A percentile compares a stretch with the other conserved stretches of the same genome.
Evolutionary conservation across 2,797 vertebrate species (phyloP).

Genomic region (Mus spretus): DNA sequence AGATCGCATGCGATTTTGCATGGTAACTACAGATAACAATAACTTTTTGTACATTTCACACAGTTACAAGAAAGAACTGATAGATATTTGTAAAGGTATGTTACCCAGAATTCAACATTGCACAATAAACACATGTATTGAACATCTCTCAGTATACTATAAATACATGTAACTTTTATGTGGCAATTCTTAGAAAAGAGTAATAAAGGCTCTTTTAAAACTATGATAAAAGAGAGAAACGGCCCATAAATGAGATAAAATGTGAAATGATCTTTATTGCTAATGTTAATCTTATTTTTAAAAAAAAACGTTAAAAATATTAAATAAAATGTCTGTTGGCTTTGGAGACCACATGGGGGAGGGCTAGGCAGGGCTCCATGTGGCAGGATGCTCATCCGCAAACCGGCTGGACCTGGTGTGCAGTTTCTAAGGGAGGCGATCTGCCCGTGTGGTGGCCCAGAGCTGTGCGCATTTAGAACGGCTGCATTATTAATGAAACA

Average conservation of each 20-base stretch:
- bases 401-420: neutral
- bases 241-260: neutral
- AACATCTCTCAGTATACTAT: neutral
- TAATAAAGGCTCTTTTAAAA: neutral
- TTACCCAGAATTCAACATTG: neutral
- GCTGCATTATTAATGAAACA: constrained; percentile 85
- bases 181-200: neutral
- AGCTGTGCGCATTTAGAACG: constrained; percentile 65
- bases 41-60: neutral
- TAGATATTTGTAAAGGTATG: neutral
- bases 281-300: neutral
- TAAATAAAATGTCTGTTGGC: neutral
- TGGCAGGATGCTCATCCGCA: neutral
- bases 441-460: neutral
- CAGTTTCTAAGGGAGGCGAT: neutral
- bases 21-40: neutral
- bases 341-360: neutral
- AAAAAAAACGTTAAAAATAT: neutral
- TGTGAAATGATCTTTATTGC: neutral
- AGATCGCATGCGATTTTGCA: no score
- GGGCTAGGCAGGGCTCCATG: neutral
- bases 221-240: neutral
- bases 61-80: neutral
- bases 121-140: neutral
- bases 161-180: neutral